Conservation (phyloP, 2,797 vertebrate genomes). For the Premnoplex brunnescens region DNA sequence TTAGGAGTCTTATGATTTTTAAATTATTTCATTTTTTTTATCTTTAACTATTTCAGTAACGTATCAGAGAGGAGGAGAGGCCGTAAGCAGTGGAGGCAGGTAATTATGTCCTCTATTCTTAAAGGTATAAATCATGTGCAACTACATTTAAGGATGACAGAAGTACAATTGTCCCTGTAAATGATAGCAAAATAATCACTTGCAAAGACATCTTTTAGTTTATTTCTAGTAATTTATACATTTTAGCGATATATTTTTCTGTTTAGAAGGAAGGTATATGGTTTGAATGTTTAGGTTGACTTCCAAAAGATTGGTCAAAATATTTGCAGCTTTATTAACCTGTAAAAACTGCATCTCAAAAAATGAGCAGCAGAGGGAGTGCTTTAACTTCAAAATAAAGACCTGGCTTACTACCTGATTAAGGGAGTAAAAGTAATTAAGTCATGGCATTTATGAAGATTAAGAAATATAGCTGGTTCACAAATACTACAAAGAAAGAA, state of each 20-base stretch:
- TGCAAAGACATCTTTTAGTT: neutral
- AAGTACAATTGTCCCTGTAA: neutral
- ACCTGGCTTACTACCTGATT: constrained; percentile 37
- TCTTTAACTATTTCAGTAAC: constrained; percentile 85
- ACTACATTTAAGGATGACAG: neutral
- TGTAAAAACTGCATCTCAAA: constrained; percentile 22
- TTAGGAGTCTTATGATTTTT: neutral
- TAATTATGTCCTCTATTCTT: constrained; percentile 77
- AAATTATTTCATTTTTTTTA: constrained; percentile 30
- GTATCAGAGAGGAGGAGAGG: constrained; percentile 97
- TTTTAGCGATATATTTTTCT: neutral
- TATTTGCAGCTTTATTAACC: neutral
- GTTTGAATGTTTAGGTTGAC: neutral
- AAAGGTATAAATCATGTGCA: neutral
- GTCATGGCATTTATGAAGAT: constrained; percentile 63
- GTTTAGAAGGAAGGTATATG: neutral
- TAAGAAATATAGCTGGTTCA: constrained; percentile 67
- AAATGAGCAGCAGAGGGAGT: constrained; percentile 85
- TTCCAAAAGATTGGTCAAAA: neutral
- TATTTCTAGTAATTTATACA: neutral
- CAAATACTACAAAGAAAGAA: constrained; percentile 51
- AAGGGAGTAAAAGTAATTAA: constrained; percentile 70
- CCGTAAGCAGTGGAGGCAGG: constrained; percentile 96
- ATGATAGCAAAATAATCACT: neutral
- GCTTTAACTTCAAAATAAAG: constrained; percentile 76